Evolutionary conservation across 2,797 vertebrate genomes (phyloP).

Genomic region (Gymnothorax reevesii): DNA sequence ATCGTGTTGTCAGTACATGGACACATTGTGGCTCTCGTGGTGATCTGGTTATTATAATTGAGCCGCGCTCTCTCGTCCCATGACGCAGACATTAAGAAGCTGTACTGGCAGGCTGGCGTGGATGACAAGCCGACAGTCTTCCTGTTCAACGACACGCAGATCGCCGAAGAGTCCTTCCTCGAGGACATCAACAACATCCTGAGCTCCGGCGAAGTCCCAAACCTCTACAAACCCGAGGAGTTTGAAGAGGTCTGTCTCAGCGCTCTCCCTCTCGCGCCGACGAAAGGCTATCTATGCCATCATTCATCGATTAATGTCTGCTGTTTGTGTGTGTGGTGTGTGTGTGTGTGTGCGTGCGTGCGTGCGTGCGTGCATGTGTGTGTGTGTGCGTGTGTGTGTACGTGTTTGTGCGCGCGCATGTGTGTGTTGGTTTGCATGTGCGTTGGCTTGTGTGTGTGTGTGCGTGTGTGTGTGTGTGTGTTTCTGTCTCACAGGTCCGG

Average conservation of each 20-base stretch:
- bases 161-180: slow-evolving; percentile 80
- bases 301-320: background rate
- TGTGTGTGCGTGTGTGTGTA: background rate
- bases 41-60: no score
- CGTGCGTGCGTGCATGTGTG: background rate
- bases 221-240: slow-evolving; percentile 85
- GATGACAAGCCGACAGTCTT: slow-evolving; percentile 84
- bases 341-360: background rate
- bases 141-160: slow-evolving; percentile 85
- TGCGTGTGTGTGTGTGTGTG: slow-evolving; percentile 14
- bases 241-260: slow-evolving; percentile 78
- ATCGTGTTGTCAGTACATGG: background rate
- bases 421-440: background rate
- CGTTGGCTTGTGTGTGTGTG: slow-evolving; percentile 8
- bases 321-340: background rate
- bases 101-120: slow-evolving; percentile 81
- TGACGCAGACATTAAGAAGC: slow-evolving; percentile 81
- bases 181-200: slow-evolving; percentile 90
- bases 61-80: slow-evolving; percentile 19
- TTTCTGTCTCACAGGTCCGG: slow-evolving; percentile 69
- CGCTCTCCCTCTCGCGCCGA: background rate
- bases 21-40: background rate
- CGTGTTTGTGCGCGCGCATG: background rate
- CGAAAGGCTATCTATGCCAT: no score
- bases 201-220: slow-evolving; percentile 87